A percentile compares a stretch with the other conserved stretches of the same genome.
These are phyloP conservation scores for Oreotrochilus melanogaster DNA, from an alignment of 2,113 vertebrate species.

Conservation along the genomic window DNA sequence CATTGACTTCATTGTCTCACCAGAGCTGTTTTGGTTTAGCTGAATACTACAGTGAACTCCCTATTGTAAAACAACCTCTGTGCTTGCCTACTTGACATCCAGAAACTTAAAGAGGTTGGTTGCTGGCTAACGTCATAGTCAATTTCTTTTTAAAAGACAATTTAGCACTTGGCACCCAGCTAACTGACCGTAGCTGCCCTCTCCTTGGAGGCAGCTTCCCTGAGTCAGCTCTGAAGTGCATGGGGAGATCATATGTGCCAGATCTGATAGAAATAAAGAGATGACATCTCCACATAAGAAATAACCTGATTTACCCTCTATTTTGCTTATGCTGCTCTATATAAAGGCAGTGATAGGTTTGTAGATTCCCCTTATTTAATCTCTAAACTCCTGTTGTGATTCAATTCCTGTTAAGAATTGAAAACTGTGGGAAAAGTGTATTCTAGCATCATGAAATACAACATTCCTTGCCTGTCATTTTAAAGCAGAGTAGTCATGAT, in stretches of 20 bases:
- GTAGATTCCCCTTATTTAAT: background rate
- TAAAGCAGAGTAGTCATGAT: background rate
- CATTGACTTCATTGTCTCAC: background rate
- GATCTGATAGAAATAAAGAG: background rate
- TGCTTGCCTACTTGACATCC: background rate
- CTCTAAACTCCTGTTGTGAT: background rate
- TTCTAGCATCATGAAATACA: background rate
- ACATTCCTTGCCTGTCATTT: background rate
- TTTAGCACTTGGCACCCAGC: background rate
- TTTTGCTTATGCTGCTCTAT: background rate
- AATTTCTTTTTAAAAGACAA: constrained; percentile 22
- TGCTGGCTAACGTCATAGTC: background rate
- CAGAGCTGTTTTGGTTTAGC: background rate
- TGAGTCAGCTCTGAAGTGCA: background rate
- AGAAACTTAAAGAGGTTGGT: background rate
- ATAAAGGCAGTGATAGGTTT: background rate
- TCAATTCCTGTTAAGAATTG: background rate
- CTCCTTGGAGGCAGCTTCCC: background rate
- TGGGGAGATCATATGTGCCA: fast-evolving
- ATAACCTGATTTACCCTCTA: background rate
- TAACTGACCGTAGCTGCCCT: background rate
- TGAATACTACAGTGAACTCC: background rate
- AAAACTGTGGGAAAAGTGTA: background rate
- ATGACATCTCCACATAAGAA: background rate
- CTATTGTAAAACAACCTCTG: background rate